Percentiles rank a stretch among this genome's conserved stretches.
phyloP scores from a whole-genome alignment of 2,113 vertebrate species.

The Myotis brandtii region DNA sequence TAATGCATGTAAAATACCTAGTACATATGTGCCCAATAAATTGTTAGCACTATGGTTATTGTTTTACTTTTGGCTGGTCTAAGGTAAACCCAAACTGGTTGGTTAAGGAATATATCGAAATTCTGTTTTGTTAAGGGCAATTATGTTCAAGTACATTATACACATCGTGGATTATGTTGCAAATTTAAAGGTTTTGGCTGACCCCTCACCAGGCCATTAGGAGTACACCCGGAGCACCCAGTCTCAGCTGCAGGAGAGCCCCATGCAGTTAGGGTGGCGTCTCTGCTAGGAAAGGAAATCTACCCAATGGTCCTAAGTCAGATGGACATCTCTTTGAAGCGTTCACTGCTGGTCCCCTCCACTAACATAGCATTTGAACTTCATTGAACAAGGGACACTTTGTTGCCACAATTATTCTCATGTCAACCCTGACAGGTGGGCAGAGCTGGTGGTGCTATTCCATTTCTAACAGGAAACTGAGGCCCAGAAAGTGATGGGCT shows the following conservation, averaged over 20 bases:
- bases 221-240: neutral
- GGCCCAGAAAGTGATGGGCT: neutral
- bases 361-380: neutral
- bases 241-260: neutral
- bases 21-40: neutral
- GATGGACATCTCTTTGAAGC: neutral
- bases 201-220: neutral
- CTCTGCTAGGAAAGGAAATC: neutral
- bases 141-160: neutral
- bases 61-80: neutral
- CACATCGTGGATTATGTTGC: neutral
- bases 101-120: slow-evolving; percentile 2
- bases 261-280: neutral
- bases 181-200: neutral
- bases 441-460: neutral
- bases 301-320: neutral
- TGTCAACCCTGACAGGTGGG: neutral
- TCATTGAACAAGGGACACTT: neutral
- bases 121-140: slow-evolving; percentile 12
- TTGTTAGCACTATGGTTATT: neutral
- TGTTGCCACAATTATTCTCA: neutral
- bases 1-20: neutral
- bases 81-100: neutral
- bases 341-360: neutral
- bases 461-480: neutral